Base-by-base conservation (phyloP, 2,888 invertebrate genomes). In the Electrophaes corylata region DNA sequence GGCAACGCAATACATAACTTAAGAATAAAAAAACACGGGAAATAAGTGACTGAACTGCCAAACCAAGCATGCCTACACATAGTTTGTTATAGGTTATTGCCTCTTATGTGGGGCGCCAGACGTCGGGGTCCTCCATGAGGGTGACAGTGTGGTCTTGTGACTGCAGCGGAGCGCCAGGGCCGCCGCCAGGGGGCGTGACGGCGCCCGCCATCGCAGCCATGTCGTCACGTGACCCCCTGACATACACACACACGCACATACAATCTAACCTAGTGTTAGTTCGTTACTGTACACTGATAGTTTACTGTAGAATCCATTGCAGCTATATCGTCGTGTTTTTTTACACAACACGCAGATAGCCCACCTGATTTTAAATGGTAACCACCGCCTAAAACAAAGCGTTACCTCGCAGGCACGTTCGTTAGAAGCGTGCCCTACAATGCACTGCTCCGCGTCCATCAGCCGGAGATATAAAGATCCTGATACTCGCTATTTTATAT, bases 91-190 rank as follows among this genome's bases (percentile, higher is more conserved):
- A 3, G 50, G 53, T 59, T 61, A 67, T 79, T 81, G 80, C 83
- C 82, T 78, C 92, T 93, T 96, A 97, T 94, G 96, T 96, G 81
- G 97, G 96, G 91, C 97, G 96, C 97, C 97, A 97, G 79, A 97
- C 96, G 92, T 97, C 97, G 64, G 97, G 97, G 92, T 97, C 97
- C 93, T 97, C 97, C 96, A 97, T 97, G 75, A 97, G 94, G 64
- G 97, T 96, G 80, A 95, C 95, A 92, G 94, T 95, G 91, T 95
- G 94, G 83, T 94, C 93, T 73, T 92, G 91, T 64, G 86, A 75
- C 64, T 76, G 67, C 67, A 83, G 89, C 73, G 89, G 84, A 20
- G 79, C 91, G 81, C 49, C 35, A 48, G 91, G 81, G 8, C 37
- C 33, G 18, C 93, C 94, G 81, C 94, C 94, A 71, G 94, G 94